phyloP scores from a whole-genome alignment of 2,797 vertebrate species.

The Gymnodraco acuticeps region DNA sequence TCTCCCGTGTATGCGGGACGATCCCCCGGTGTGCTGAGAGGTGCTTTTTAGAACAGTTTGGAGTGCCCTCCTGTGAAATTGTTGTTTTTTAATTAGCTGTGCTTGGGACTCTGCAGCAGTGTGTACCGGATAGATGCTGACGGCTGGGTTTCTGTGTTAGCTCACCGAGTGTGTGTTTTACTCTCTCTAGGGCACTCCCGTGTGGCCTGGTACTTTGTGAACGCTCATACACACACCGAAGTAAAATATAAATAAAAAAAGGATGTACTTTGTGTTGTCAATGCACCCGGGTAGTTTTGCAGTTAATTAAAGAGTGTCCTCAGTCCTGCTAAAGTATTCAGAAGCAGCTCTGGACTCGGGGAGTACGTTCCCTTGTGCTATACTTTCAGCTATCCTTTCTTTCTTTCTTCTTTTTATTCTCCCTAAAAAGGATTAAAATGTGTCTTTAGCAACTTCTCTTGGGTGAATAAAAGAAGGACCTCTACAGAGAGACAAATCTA shows the following conservation, averaged over 20 bases:
- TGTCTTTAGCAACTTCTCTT: conserved; percentile 59
- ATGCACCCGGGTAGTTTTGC: conserved; percentile 45
- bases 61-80: conserved; percentile 85
- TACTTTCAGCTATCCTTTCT: conserved; percentile 28
- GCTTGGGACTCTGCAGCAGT: conserved; percentile 74
- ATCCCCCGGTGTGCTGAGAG: conserved; percentile 87
- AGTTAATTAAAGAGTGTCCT: conserved; percentile 65
- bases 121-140: conserved; percentile 83
- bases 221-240: conserved; percentile 31
- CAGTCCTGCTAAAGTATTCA: conserved; percentile 30
- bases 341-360: conserved; percentile 36
- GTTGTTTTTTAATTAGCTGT: conserved; percentile 90
- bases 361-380: conserved; percentile 24
- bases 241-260: conserved; percentile 34
- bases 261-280: conserved; percentile 52
- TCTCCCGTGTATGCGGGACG: conserved; percentile 69
- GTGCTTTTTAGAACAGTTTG: conserved; percentile 82
- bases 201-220: conserved; percentile 59
- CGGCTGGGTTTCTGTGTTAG: conserved; percentile 80
- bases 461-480: conserved; percentile 69
- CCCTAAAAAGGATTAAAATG: conserved; percentile 65
- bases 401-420: conserved; percentile 41
- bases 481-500: conserved; percentile 73
- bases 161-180: conserved; percentile 57
- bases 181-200: conserved; percentile 71